Percentiles rank a stretch among this genome's conserved stretches.
Conservation (phyloP, 35 echinoderm and acorn worm genomes). For the Heliocidaris tuberculata region DNA sequence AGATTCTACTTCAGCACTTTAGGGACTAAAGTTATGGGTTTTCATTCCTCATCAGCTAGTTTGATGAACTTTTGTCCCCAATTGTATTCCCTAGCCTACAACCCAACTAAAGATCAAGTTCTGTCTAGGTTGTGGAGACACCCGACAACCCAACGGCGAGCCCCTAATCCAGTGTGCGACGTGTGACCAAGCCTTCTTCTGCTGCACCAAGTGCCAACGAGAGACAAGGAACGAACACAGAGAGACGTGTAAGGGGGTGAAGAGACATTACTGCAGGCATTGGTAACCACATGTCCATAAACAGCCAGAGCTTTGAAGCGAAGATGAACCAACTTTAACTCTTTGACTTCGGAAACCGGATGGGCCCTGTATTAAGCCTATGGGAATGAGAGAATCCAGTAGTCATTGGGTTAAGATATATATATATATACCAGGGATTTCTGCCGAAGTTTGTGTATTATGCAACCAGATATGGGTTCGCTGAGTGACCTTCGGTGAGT, state of each 20-base stretch:
- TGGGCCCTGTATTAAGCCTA: too few relatives aligned
- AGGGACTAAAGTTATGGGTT: not conserved
- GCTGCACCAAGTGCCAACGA: constrained; percentile 9
- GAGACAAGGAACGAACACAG: not conserved
- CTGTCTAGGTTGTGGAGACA: constrained; percentile 21
- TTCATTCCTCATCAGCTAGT: not conserved
- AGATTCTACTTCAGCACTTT: not conserved
- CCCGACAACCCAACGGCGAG: not conserved
- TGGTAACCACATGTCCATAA: not conserved
- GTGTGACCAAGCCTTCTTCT: constrained; percentile 16
- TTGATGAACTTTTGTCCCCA: not conserved
- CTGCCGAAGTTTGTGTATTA: too few relatives aligned
- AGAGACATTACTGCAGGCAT: not conserved
- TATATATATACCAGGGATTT: too few relatives aligned
- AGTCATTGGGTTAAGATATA: too few relatives aligned
- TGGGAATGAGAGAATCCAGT: too few relatives aligned
- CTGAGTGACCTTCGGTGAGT: not conserved
- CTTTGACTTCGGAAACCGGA: too few relatives aligned
- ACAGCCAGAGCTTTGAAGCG: not conserved
- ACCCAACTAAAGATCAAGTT: constrained; percentile 28
- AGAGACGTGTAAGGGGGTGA: constrained; percentile 21
- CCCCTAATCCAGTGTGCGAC: not conserved
- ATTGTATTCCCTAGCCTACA: not conserved
- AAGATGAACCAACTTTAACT: not conserved
- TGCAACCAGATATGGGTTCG: not conserved